Percentiles rank a stretch among this genome's conserved stretches.
These are phyloP conservation scores for Catharus ustulatus DNA, from an alignment of 2,797 vertebrate genomes.

Conservation along the genomic window DNA sequence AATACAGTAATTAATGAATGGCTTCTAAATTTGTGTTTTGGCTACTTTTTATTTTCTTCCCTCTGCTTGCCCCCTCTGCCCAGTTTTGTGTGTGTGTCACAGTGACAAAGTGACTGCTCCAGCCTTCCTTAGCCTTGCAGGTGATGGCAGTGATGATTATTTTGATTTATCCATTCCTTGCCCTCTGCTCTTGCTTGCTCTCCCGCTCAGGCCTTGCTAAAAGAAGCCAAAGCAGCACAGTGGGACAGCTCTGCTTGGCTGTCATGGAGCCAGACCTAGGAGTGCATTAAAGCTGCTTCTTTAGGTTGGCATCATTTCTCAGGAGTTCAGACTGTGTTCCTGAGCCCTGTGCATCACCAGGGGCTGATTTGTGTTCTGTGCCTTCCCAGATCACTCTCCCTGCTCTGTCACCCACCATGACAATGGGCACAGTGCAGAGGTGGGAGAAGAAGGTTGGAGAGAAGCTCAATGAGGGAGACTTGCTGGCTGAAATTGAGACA, in stretches of 20 bases:
- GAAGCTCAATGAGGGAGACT: constrained; percentile 93
- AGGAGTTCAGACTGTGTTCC: background rate
- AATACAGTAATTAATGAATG: background rate
- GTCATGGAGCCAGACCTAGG: background rate
- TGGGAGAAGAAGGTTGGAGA: constrained; percentile 99
- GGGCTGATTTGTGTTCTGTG: background rate
- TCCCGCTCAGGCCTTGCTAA: background rate
- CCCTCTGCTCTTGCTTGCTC: background rate
- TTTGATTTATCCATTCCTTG: background rate
- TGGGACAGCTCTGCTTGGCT: background rate
- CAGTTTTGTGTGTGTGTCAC: background rate
- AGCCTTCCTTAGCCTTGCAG: background rate
- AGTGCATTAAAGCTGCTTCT: background rate
- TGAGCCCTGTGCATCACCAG: background rate
- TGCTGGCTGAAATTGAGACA: constrained; percentile 97
- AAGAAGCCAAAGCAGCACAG: background rate
- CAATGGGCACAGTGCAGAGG: constrained; percentile 96
- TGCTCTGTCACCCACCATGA: constrained; percentile 98
- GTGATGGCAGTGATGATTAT: background rate
- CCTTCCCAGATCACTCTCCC: constrained; percentile 86
- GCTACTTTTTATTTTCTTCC: background rate
- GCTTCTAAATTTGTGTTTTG: background rate
- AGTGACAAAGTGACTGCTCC: background rate
- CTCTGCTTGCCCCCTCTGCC: background rate
- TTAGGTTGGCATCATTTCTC: background rate